phyloP scores from a whole-genome alignment of 2,113 vertebrate species.

The Catharus bicknelli region DNA sequence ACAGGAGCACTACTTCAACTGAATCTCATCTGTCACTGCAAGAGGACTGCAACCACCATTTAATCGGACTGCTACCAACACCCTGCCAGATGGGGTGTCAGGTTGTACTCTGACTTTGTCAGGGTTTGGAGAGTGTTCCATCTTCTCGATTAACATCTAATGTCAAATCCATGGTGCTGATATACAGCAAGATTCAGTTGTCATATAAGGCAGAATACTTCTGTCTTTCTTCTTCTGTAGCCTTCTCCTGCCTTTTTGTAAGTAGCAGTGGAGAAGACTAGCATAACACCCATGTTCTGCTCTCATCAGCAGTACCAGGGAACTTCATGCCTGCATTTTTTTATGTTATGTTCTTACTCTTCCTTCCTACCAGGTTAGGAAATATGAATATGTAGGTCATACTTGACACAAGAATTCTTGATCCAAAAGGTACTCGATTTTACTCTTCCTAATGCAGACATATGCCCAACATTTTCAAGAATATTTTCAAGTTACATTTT shows the following conservation, averaged over 20 bases:
- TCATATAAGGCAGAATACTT: neutral
- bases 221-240: neutral
- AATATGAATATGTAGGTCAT: neutral
- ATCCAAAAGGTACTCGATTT: neutral
- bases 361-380: neutral
- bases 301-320: neutral
- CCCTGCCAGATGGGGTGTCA: no score
- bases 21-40: no score
- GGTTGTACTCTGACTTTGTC: no score
- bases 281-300: neutral
- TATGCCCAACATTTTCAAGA: neutral
- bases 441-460: neutral
- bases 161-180: neutral
- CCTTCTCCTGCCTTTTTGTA: neutral
- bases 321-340: neutral
- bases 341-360: neutral
- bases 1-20: no score
- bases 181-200: neutral
- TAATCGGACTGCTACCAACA: no score
- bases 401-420: neutral
- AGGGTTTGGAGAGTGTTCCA: neutral
- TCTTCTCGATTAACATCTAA: neutral
- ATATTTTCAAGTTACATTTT: neutral
- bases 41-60: no score
- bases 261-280: neutral